Conservation (phyloP, 2,113 vertebrate genomes). For the Brevimyrus niger region DNA sequence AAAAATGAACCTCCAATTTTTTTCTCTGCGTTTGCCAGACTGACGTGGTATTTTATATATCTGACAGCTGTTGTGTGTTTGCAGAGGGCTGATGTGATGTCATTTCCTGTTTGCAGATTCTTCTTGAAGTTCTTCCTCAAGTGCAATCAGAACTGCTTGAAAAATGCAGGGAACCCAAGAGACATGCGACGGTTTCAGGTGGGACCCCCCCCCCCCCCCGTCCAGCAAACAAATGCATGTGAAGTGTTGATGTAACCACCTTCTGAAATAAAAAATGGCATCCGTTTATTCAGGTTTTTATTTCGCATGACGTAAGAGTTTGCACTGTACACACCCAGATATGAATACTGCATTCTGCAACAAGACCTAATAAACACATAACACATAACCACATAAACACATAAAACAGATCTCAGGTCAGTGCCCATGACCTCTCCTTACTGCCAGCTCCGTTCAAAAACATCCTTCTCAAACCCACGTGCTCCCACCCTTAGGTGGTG, state of each 20-base stretch:
- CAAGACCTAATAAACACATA: background rate
- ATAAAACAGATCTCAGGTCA: background rate
- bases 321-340: background rate
- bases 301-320: background rate
- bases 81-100: background rate
- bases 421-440: background rate
- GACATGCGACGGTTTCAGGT: slow-evolving; percentile 95
- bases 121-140: slow-evolving; percentile 92
- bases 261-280: background rate
- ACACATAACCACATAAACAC: too few relatives aligned
- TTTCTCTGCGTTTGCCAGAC: background rate
- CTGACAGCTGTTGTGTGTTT: background rate
- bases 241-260: background rate
- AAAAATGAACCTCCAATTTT: background rate
- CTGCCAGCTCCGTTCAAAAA: background rate
- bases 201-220: slow-evolving; percentile 2
- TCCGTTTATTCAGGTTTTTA: background rate
- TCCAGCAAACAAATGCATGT: background rate
- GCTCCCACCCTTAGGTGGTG: slow-evolving; percentile 65
- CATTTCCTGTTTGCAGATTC: slow-evolving; percentile 56
- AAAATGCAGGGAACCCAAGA: slow-evolving; percentile 86
- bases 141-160: slow-evolving; percentile 94
- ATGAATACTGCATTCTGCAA: background rate
- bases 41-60: background rate
- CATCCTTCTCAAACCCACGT: background rate